Conservation (phyloP, 2,797 vertebrate species). For the Hipposideros larvatus region DNA sequence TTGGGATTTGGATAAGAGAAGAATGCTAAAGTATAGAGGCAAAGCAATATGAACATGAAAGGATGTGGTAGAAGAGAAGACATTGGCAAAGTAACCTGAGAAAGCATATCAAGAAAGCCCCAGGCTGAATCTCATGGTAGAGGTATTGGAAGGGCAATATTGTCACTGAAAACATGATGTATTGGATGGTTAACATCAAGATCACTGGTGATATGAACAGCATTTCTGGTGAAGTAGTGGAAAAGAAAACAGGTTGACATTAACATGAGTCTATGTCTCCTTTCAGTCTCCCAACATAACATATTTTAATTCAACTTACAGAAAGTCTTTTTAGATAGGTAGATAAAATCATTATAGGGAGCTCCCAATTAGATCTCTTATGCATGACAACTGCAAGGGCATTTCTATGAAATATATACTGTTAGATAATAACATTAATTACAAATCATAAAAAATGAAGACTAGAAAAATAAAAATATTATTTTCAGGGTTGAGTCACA, state of each 20-base stretch:
- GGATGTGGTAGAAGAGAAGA: background rate
- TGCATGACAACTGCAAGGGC: background rate
- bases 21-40: background rate
- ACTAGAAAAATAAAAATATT: constrained; percentile 28
- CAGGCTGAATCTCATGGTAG: background rate
- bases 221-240: background rate
- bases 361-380: background rate
- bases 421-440: background rate
- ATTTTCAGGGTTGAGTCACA: background rate
- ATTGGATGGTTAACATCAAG: background rate
- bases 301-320: background rate
- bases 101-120: background rate
- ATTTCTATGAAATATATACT: constrained; percentile 44
- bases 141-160: background rate
- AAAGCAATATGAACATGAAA: background rate
- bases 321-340: background rate
- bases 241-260: background rate
- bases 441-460: background rate
- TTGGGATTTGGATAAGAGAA: background rate
- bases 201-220: background rate
- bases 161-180: accelerated
- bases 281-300: background rate
- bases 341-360: background rate
- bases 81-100: background rate
- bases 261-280: background rate